Percentiles rank a stretch among this genome's conserved stretches.
Evolutionary conservation across 2,113 vertebrate species (phyloP).

Genomic region (Tachysurus vachellii): DNA sequence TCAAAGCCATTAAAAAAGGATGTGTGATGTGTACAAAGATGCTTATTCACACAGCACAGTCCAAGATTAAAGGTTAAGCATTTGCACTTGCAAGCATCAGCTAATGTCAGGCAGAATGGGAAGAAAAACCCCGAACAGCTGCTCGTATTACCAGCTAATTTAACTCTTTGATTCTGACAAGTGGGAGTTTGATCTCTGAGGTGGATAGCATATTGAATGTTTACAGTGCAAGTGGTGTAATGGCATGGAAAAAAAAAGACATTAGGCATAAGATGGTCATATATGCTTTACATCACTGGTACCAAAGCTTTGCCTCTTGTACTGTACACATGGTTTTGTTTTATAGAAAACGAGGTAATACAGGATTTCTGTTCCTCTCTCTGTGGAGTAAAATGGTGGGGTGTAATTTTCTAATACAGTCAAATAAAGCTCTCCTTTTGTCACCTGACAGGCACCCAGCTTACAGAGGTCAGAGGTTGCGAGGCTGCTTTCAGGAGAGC

Average conservation of each 20-base stretch:
- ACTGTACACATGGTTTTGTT: constrained; percentile 24
- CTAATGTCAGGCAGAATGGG: not conserved
- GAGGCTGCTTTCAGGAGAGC: constrained; percentile 84
- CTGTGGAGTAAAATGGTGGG: constrained; percentile 27
- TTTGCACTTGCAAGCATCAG: not conserved
- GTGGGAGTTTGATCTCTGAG: constrained; percentile 42
- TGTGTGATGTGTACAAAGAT: not conserved
- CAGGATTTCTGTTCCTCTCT: constrained; percentile 6
- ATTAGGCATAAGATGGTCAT: constrained; percentile 2
- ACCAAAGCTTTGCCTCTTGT: constrained; percentile 17
- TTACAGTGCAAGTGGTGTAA: constrained; percentile 24
- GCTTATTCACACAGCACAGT: constrained; percentile 5
- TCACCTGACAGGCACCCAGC: constrained; percentile 90
- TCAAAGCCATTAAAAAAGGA: not conserved
- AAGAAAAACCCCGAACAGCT: constrained; percentile 32
- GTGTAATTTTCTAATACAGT: constrained; percentile 79
- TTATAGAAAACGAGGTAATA: constrained; percentile 14
- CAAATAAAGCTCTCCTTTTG: constrained; percentile 87
- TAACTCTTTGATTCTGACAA: constrained; percentile 44
- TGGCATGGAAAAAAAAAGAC: constrained; percentile 19
- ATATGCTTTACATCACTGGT: not conserved
- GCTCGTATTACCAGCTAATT: constrained; percentile 9
- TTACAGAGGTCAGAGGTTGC: constrained; percentile 87
- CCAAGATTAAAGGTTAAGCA: constrained; percentile 25
- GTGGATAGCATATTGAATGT: constrained; percentile 19